Conservation (phyloP, 2,113 vertebrate genomes). For the Engraulis encrasicolus region DNA sequence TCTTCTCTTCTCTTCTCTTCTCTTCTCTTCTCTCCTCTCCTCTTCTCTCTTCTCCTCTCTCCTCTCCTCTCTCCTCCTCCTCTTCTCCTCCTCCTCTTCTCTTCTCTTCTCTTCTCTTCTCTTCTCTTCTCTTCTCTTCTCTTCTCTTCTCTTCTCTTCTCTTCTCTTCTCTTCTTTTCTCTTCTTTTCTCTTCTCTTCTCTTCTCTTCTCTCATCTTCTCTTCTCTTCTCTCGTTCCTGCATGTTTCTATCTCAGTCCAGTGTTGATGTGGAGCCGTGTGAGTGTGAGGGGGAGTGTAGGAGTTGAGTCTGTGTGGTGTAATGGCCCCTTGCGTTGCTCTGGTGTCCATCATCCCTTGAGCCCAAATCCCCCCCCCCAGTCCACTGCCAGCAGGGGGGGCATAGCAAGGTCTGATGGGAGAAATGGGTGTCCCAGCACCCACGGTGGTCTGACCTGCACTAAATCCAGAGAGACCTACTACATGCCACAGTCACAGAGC, state of each 20-base stretch:
- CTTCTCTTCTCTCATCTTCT: background rate
- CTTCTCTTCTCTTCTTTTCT: background rate
- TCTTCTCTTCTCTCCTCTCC: too few relatives aligned
- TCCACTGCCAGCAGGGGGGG: conserved; percentile 70
- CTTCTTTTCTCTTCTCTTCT: background rate
- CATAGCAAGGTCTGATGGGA: conserved; percentile 58
- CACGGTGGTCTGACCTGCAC: conserved; percentile 71
- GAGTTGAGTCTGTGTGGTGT: too few relatives aligned
- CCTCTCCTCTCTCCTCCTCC: too few relatives aligned
- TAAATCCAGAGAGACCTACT: conserved; percentile 32
- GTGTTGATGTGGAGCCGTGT: background rate
- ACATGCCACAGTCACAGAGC: conserved; percentile 5
- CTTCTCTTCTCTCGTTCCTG: background rate
- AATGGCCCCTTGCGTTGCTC: conserved; percentile 77
- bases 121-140: too few relatives aligned
- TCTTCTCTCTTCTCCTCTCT: too few relatives aligned
- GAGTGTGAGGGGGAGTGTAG: conserved; percentile 62
- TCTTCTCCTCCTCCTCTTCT: conserved; percentile 57
- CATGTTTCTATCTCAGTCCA: background rate
- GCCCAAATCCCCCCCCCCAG: too few relatives aligned
- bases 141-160: background rate
- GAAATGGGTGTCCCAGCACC: conserved; percentile 66
- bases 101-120: too few relatives aligned
- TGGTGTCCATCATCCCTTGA: conserved; percentile 77
- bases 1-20: too few relatives aligned